Percentiles rank a stretch among this genome's conserved stretches.
These are phyloP conservation scores for Coptodon bakossiorum DNA, from an alignment of 2,113 vertebrate genomes.

Conservation along the genomic window DNA sequence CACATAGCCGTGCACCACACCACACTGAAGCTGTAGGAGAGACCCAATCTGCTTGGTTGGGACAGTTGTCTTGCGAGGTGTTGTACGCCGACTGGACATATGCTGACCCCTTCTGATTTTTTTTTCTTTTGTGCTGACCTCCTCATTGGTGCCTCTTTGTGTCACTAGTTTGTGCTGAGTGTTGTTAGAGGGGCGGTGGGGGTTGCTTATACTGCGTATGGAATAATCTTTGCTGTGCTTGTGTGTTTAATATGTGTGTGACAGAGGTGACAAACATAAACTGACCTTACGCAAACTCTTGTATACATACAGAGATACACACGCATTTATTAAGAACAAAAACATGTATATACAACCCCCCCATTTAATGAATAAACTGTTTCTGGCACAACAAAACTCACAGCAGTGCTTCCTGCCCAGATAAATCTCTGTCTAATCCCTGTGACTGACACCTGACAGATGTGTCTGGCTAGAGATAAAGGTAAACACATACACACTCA, in stretches of 20 bases:
- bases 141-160: constrained; percentile 54
- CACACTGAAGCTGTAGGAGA: constrained; percentile 11
- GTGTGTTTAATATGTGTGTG: neutral
- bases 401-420: neutral
- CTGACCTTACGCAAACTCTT: neutral
- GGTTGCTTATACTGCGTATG: neutral
- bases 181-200: neutral
- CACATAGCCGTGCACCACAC: constrained; percentile 3
- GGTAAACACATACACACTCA: neutral
- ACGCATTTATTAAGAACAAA: neutral
- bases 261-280: neutral
- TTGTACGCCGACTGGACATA: constrained; percentile 68
- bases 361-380: neutral
- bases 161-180: constrained; percentile 58
- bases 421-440: neutral
- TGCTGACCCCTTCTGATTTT: constrained; percentile 63
- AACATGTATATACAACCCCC: neutral
- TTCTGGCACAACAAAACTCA: neutral
- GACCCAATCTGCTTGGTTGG: constrained; percentile 53
- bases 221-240: neutral
- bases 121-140: constrained; percentile 65
- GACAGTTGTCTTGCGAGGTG: constrained; percentile 67
- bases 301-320: neutral
- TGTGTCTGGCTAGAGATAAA: constrained; percentile 26
- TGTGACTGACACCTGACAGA: constrained; percentile 36